phyloP scores from a whole-genome alignment of 2,113 vertebrate genomes.

The Prionailurus viverrinus region DNA sequence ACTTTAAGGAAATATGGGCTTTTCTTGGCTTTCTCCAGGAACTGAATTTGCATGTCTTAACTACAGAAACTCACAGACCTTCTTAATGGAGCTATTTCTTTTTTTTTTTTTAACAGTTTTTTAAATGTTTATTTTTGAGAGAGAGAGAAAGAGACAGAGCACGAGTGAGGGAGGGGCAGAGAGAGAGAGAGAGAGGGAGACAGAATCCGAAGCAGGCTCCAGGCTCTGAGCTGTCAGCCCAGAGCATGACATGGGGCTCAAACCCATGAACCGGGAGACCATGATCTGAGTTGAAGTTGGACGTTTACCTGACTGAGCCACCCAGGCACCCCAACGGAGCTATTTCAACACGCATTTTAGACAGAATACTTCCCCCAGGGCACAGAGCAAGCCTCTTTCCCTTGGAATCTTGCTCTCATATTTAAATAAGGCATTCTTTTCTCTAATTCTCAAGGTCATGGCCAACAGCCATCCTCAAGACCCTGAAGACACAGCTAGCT shows the following conservation, averaged over 20 bases:
- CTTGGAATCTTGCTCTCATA: not conserved
- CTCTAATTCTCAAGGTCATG: not conserved
- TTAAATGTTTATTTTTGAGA: too few species aligned
- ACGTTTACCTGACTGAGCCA: too few species aligned
- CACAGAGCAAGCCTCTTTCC: not conserved
- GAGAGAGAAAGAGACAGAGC: too few species aligned
- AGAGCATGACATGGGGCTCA: too few species aligned
- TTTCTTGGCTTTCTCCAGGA: not conserved
- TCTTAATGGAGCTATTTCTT: not conserved
- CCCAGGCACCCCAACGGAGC: not conserved
- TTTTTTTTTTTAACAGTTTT: too few species aligned
- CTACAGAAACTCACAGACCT: not conserved
- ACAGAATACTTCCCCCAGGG: not conserved
- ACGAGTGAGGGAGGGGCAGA: too few species aligned
- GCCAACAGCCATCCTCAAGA: not conserved
- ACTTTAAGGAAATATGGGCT: not conserved
- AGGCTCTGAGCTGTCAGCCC: too few species aligned
- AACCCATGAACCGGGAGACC: too few species aligned
- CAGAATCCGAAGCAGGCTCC: too few species aligned
- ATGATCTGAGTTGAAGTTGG: too few species aligned
- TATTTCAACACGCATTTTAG: fast-evolving
- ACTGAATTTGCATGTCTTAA: not conserved
- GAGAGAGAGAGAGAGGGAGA: too few species aligned
- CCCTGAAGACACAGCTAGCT: not conserved
- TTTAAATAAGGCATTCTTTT: not conserved